A percentile compares a stretch with the other conserved stretches of the same genome.
Conservation (phyloP, 37 sponge, comb jelly and placozoan species). For the Oscarella lobularis region DNA sequence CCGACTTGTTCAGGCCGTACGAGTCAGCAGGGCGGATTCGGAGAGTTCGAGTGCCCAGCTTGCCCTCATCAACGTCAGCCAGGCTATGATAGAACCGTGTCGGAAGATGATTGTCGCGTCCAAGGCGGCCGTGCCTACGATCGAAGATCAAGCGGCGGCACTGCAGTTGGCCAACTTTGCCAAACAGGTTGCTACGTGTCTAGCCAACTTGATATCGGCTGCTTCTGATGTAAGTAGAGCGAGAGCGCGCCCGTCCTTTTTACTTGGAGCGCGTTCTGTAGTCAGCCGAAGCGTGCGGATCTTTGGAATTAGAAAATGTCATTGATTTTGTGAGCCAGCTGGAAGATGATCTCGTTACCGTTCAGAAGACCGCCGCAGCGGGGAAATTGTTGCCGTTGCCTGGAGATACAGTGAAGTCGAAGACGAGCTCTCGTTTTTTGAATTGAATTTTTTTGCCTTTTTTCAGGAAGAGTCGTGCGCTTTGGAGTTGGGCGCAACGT, state of each 20-base stretch:
- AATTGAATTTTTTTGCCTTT: not conserved
- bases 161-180: slow-evolving; percentile 92
- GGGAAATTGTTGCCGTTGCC: slow-evolving; percentile 37
- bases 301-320: slow-evolving; percentile 20
- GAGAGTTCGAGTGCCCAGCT: slow-evolving; percentile 77
- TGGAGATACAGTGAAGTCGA: slow-evolving; percentile 27
- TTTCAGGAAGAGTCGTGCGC: slow-evolving; percentile 39
- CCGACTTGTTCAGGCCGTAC: slow-evolving; percentile 58
- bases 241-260: not conserved
- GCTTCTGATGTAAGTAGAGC: not conserved
- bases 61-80: slow-evolving; percentile 79
- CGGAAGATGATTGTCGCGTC: slow-evolving; percentile 70
- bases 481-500: slow-evolving; percentile 79
- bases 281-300: slow-evolving; percentile 13
- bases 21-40: slow-evolving; percentile 42
- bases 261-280: not conserved
- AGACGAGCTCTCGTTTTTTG: not conserved
- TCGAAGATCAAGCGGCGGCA: slow-evolving; percentile 89
- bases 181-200: slow-evolving; percentile 70
- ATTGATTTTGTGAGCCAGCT: slow-evolving; percentile 12
- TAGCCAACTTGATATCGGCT: slow-evolving; percentile 65
- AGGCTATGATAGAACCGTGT: slow-evolving; percentile 42
- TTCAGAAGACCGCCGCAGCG: slow-evolving; percentile 30
- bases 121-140: slow-evolving; percentile 91
- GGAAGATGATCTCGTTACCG: slow-evolving; percentile 22